Conservation (phyloP, 1,140 invertebrate genomes). For the Apis dorsata region DNA sequence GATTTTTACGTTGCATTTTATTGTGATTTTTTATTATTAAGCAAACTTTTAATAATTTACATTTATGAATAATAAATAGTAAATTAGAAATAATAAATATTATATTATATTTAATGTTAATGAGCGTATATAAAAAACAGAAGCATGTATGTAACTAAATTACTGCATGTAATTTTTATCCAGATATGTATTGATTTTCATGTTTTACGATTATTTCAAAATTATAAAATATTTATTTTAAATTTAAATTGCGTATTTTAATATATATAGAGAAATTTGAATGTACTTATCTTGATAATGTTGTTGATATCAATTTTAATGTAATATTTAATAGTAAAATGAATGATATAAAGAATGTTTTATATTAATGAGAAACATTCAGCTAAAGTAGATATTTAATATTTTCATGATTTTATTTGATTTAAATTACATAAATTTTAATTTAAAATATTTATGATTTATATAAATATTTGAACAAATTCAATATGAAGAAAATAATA, state of each 20-base stretch:
- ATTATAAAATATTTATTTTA: slow-evolving; percentile 6
- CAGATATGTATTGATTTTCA: neutral
- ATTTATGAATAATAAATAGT: slow-evolving; percentile 11
- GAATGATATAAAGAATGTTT: slow-evolving; percentile 1
- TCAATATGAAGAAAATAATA: neutral
- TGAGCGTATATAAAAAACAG: neutral
- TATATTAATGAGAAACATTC: neutral
- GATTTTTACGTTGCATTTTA: slow-evolving; percentile 38
- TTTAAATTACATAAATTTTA: neutral
- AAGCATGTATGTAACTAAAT: slow-evolving; percentile 10
- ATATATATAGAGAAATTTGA: neutral
- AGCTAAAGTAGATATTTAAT: neutral
- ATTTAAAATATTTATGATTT: neutral
- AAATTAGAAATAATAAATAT: neutral
- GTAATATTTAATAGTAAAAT: neutral
- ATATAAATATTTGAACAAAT: neutral
- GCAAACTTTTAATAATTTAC: slow-evolving; percentile 30
- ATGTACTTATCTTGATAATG: slow-evolving; percentile 6
- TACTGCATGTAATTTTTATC: slow-evolving; percentile 15
- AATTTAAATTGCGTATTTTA: slow-evolving; percentile 1
- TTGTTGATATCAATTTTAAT: neutral
- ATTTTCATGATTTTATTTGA: neutral
- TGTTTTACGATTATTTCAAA: neutral
- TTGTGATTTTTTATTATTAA: slow-evolving; percentile 52
- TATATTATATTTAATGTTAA: slow-evolving; percentile 4